A percentile compares a stretch with the other conserved stretches of the same genome.
These are phyloP conservation scores for Thalassarche chlororhynchos DNA, from an alignment of 2,113 vertebrate species.

Conservation along the genomic window DNA sequence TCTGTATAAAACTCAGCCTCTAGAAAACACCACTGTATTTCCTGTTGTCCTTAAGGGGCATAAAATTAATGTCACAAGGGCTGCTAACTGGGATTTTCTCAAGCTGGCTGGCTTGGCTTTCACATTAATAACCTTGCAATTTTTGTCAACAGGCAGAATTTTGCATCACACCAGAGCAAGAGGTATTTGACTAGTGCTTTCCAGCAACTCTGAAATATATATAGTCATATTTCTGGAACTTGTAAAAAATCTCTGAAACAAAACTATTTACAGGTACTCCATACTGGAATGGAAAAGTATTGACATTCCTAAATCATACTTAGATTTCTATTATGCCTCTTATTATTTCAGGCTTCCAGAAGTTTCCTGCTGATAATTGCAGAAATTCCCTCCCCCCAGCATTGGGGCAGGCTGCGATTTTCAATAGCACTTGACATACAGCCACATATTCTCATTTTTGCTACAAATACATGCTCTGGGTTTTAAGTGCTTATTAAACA, in stretches of 20 bases:
- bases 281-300: not conserved
- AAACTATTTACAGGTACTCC: not conserved
- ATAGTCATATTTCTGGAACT: not conserved
- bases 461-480: not conserved
- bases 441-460: not conserved
- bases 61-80: not conserved
- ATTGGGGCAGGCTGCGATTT: not conserved
- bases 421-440: not conserved
- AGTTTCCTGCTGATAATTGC: conserved; percentile 12
- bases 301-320: not conserved
- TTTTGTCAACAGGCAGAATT: not conserved
- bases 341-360: conserved; percentile 20
- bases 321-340: not conserved
- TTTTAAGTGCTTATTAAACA: conserved; percentile 2
- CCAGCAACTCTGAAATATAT: not conserved
- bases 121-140: not conserved
- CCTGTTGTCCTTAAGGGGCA: not conserved
- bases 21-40: not conserved
- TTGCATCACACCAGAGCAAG: not conserved
- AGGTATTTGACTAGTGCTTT: not conserved
- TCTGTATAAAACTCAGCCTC: not conserved
- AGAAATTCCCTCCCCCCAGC: not conserved
- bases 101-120: not conserved
- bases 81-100: not conserved
- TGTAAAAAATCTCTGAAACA: not conserved